Evolutionary conservation across 2,113 vertebrate genomes (phyloP).

Genomic region (Bucco capensis): DNA sequence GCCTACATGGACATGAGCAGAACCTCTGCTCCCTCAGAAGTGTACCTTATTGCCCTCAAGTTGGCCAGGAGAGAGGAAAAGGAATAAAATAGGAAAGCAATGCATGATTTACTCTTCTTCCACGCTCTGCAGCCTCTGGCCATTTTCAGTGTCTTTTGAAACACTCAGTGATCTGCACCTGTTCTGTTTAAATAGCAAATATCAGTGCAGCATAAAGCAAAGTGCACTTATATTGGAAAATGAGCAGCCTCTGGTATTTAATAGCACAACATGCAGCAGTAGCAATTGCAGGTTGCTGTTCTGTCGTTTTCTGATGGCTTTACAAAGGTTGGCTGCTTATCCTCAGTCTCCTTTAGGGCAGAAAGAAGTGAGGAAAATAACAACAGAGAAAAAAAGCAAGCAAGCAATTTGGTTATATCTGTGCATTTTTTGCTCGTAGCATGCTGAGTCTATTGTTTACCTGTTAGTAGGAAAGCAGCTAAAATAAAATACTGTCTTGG

Average conservation of each 20-base stretch:
- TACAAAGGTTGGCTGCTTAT: background rate
- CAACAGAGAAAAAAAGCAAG: background rate
- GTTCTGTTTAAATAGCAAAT: background rate
- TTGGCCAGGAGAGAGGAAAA: background rate
- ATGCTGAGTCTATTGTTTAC: constrained; percentile 2
- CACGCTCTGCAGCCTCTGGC: background rate
- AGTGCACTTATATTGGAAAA: background rate
- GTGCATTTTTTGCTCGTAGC: constrained; percentile 1
- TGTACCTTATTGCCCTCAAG: background rate
- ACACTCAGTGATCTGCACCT: background rate
- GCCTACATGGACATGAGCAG: background rate
- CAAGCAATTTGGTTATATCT: background rate
- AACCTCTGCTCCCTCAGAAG: background rate
- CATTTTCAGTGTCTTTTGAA: background rate
- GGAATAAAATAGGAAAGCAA: background rate
- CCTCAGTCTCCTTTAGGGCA: background rate
- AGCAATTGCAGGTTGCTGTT: background rate
- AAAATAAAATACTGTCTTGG: background rate
- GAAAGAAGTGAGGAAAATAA: background rate
- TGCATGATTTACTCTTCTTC: background rate
- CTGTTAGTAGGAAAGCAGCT: background rate
- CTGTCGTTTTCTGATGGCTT: background rate
- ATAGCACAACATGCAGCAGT: background rate
- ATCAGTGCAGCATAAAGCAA: background rate
- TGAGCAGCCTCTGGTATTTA: background rate